Base-by-base conservation (phyloP, 2,888 invertebrate species). In the Mesorhabditis belari region DNA sequence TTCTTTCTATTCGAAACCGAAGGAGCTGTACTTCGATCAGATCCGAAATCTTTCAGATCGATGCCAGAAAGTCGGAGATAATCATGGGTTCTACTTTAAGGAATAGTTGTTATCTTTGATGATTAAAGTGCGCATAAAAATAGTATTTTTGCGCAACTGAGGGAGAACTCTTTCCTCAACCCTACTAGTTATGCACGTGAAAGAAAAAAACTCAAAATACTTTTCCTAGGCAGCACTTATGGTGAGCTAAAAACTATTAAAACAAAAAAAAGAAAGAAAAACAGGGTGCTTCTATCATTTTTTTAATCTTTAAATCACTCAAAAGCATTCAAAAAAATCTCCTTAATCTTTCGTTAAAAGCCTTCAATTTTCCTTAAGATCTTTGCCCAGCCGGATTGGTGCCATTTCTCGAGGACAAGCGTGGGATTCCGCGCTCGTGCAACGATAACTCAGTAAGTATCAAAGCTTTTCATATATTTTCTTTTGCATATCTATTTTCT, bases 351-450 rank as follows among this genome's bases (percentile, higher is more conserved):
- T 69, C 69, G 54, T 59, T 58, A 12, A 63, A 68, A n/a, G n/a
- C n/a, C n/a, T n/a, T 53, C 21, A 29, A 17, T 29, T 29, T 17
- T 29, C 9, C 51, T 69, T 57, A 44, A 70, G 70, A 68, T 28
- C 57, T 70, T 6, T 73, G 73, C 52, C 69, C 70, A 5, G 54
- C 61, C 44, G 69, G 67, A 4, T 63, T 66, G 57, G 65, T 73
- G 19, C 58, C 68, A 12, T 69, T 64, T 54, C 54, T 72, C 24
- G 61, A 60, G 53, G 52, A 56, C 4, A 23, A 50, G 1, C 57
- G 60, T 25, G 63, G 64, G 17, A 56, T 61, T 3, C 61, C 66
- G 6, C 50, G 54, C 24, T 49, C 26, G 21, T 73, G 70, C 28
- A 44, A 56, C 21, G 28, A 55, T 17, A 59, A 63, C 53, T 24